Base-by-base conservation (phyloP, 2,797 vertebrate genomes). In the Margarornis squamiger region DNA sequence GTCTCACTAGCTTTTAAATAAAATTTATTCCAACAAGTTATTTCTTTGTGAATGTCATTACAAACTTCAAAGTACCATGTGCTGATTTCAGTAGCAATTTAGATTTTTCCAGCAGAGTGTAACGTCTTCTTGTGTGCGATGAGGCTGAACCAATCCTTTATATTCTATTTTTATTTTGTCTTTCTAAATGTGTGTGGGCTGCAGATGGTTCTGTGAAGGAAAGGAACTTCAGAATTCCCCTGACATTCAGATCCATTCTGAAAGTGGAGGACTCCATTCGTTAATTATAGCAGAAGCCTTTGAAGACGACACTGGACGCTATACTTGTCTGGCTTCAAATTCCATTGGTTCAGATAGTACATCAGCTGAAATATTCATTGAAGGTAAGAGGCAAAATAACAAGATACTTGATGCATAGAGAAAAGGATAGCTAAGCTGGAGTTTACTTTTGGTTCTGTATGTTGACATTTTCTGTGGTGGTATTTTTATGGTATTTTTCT, bases 131-230 rank as follows among this genome's bases (percentile, higher is more conserved):
- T 91, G 49, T 45, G 68, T 84, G 68, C 3, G 0, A 75, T 81
- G 62, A 80, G 22, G 79, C 43, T 51, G 63, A 76, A 36, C 59
- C 81, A 82, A 65, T 90, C 39, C 57, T 74, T 85, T 73, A 52
- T 83, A 32, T 66, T 81, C 34, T 91, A 72, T 91, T 48, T 78
- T 68, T 90, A n/a, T 14, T 81, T 85, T 83, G 32, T 94, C 11
- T 85, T 84, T 91, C 54, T 95, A 77, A 80, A 95, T 97, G 45
- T 83, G 19, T 93, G 89, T 95, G 95, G 92, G 85, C 94, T 93
- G 73, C 98, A 99, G 99, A 98, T 99, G 99, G 99, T 99, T 99
- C 98, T 99, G 99, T 97, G 99, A 99, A 97, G 99, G 99, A 41
- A 98, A 98, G 34, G 99, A 99, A 95, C 98, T 99, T 32, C 98